Evolutionary conservation across 1,140 invertebrate genomes (phyloP).

Genomic region (Pseudoatta argentina): DNA sequence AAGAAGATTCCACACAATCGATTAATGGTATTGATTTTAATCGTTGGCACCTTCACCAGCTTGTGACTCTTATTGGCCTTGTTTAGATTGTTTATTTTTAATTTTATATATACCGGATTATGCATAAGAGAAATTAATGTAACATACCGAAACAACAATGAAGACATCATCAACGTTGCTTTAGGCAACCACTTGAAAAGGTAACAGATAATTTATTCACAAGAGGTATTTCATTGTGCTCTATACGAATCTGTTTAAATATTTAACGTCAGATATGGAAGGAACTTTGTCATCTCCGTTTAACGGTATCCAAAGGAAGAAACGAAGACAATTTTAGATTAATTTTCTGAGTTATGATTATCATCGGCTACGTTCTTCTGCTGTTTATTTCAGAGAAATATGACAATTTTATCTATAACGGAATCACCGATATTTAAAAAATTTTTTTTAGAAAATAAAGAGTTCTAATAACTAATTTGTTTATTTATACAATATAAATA

Average conservation of each 20-base stretch:
- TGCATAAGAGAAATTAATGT: constrained; percentile 16
- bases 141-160: constrained; percentile 39
- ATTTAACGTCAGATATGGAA: constrained; percentile 81
- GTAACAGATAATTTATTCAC: constrained; percentile 71
- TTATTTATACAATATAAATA: not conserved
- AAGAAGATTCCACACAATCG: too few species aligned
- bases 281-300: constrained; percentile 74
- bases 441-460: not conserved
- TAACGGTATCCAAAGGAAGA: constrained; percentile 79
- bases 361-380: constrained; percentile 16
- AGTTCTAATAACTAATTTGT: too few species aligned
- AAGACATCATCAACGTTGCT: constrained; percentile 27
- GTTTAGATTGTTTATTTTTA: too few species aligned
- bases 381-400: not conserved
- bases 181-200: constrained; percentile 65
- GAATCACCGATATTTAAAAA: not conserved
- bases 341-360: constrained; percentile 78
- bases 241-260: constrained; percentile 82
- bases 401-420: not conserved
- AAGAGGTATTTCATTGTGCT: constrained; percentile 80
- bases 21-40: too few species aligned
- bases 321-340: constrained; percentile 69
- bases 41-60: too few species aligned
- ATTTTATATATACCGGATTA: not conserved
- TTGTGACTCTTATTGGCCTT: too few species aligned